These are phyloP conservation scores for Epicampocera succincta DNA, from an alignment of 2,888 invertebrate genomes.

Conservation along the genomic window DNA sequence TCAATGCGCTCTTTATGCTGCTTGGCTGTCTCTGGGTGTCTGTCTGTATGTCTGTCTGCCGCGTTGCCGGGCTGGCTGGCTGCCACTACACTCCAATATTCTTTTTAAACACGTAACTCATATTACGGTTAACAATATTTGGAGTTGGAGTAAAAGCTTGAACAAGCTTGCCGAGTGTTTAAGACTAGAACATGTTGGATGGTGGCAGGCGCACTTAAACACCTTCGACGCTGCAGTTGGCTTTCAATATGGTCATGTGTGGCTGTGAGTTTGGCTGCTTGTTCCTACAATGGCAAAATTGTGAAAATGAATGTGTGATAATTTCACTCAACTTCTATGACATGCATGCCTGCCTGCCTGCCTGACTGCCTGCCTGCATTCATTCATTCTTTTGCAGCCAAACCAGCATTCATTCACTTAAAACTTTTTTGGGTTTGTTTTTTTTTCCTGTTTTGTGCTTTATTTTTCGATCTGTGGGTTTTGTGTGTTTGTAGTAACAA, in stretches of 20 bases:
- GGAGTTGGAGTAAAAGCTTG: slow-evolving; percentile 28
- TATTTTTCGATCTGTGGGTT: slow-evolving; percentile 25
- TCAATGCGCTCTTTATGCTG: slow-evolving; percentile 55
- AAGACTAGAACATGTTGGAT: slow-evolving; percentile 35
- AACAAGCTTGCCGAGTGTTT: slow-evolving; percentile 20
- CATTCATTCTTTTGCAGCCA: slow-evolving; percentile 47
- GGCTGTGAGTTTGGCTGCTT: neutral
- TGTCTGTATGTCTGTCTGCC: too few species aligned
- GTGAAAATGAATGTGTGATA: slow-evolving; percentile 75
- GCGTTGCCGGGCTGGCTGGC: slow-evolving; percentile 33
- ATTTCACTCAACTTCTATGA: slow-evolving; percentile 73
- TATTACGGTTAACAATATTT: slow-evolving; percentile 56
- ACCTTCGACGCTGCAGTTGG: slow-evolving; percentile 28
- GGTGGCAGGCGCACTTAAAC: slow-evolving; percentile 26
- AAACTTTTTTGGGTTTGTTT: slow-evolving; percentile 58
- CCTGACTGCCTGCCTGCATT: slow-evolving; percentile 59
- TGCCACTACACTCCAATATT: slow-evolving; percentile 38
- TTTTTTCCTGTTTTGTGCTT: too few species aligned
- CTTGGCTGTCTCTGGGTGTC: too few species aligned
- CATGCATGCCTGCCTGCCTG: slow-evolving; percentile 67
- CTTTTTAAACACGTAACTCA: slow-evolving; percentile 61
- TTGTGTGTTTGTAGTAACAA: neutral
- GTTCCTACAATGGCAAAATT: slow-evolving; percentile 66
- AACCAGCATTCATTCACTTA: slow-evolving; percentile 40
- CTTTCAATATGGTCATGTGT: slow-evolving; percentile 12